Conservation (phyloP, 1,140 invertebrate genomes). For the Apis florea region DNA sequence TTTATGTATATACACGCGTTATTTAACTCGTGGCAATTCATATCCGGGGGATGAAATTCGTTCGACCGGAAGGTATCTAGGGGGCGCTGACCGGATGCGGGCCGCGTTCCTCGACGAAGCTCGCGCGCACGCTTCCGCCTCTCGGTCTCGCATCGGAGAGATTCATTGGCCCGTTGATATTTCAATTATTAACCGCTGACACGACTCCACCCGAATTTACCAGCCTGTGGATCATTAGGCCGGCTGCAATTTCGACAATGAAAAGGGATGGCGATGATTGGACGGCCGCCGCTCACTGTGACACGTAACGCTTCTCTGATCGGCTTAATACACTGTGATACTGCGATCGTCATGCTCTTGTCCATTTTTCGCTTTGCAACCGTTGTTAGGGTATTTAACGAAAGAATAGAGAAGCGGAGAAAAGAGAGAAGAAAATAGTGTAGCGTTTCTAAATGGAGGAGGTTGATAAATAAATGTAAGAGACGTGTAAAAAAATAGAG, state of each 20-base stretch:
- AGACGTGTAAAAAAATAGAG: no score
- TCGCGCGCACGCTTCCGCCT: no score
- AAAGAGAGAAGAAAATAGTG: no score
- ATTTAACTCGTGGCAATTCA: conserved; percentile 1
- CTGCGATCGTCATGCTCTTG: no score
- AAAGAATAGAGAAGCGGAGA: no score
- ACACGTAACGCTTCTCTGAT: background rate
- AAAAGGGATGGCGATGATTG: background rate
- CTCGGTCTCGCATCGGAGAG: background rate
- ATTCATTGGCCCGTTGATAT: background rate
- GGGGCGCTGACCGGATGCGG: background rate
- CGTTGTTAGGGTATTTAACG: no score
- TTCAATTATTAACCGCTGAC: conserved; percentile 15
- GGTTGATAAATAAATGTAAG: no score
- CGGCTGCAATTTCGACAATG: background rate
- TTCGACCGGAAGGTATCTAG: background rate
- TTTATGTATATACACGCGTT: no score
- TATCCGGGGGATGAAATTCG: background rate
- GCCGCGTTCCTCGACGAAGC: background rate
- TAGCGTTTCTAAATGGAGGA: no score
- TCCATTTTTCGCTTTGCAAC: no score
- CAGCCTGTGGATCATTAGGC: background rate
- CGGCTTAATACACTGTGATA: background rate
- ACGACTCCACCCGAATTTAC: background rate
- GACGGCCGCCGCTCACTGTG: background rate